phyloP scores from a whole-genome alignment of 2,797 vertebrate species.

The Bradypus variegatus region DNA sequence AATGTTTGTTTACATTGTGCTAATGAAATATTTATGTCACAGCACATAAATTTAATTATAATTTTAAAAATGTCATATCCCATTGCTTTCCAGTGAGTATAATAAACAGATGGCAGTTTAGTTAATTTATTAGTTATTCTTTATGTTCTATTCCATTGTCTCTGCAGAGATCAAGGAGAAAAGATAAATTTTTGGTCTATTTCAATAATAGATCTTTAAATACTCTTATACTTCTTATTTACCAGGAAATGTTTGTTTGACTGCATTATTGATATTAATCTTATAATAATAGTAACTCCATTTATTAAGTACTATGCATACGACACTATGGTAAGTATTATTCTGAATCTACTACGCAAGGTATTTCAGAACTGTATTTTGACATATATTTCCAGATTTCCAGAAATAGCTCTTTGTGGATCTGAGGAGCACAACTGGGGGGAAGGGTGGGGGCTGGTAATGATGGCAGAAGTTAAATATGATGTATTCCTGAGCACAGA shows the following conservation, averaged over 20 bases:
- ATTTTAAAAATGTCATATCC: constrained; percentile 22
- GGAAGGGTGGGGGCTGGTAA: neutral
- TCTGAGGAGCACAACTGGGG: neutral
- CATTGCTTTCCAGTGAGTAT: constrained; percentile 25
- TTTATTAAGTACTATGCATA: neutral
- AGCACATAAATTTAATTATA: neutral
- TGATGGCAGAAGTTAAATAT: neutral
- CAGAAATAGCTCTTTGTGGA: neutral
- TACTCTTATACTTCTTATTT: neutral
- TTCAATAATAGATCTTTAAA: neutral
- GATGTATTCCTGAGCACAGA: neutral
- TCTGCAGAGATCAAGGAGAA: neutral
- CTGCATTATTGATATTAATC: neutral
- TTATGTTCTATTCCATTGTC: neutral
- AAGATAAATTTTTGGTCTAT: neutral
- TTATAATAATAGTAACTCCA: neutral
- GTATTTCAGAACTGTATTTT: neutral
- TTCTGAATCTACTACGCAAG: neutral
- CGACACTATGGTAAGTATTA: neutral
- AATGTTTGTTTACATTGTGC: neutral
- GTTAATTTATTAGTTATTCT: neutral
- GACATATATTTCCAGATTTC: neutral
- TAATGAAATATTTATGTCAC: neutral
- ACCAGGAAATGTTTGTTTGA: neutral
- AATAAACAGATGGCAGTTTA: neutral